Evolutionary conservation across 2,888 invertebrate genomes (phyloP), one percentile per base, ranked within the genome.

Genomic region (Dendrolimus houi): DNA sequence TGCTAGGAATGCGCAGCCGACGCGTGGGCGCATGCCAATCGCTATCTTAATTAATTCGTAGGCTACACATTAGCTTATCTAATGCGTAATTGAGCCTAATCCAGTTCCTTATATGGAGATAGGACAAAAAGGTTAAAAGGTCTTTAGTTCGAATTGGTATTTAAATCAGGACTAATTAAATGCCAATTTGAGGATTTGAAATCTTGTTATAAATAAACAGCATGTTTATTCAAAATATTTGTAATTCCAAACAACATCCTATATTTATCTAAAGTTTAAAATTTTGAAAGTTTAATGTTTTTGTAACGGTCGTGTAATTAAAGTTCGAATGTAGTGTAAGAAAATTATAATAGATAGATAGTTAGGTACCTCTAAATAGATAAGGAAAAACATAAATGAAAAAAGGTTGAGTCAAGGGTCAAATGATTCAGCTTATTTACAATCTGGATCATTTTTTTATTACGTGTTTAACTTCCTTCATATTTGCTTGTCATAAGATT

Each of bases 1-100:
- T 9, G 47, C 9, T 47, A 47, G 47, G 47, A 9, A 47, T 47
- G 47, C 9, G 9, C 47, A 12, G 9, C 58, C 74, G 47, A 58
- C 74, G 75, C 74, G 76, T 76, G 67, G 76, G 76, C 67, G 72
- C 67, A 60, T 69, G 71, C 68, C 72, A 70, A 62, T 57, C 62
- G 64, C 76, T 77, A 73, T 83, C 83, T 83, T 83, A 84, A 85
- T 85, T 83, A 83, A 78, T 78, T 78, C 79, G 79, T 75, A 66
- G 3, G 6, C 29, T 6, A 29, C 47, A 47, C 47, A 47, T 47
- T 47, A 8, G 47, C 47, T 9, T 47, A 29, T 12, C 47, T 9
- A 47, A 47, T 47, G 47, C 47, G 47, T 47, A 12, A 47, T 47
- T 47, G 47, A 47, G 47, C 9, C 47, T 65, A 47, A 47, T 47